Conservation (phyloP, 2,797 vertebrate species). For the Channallabes apus region DNA sequence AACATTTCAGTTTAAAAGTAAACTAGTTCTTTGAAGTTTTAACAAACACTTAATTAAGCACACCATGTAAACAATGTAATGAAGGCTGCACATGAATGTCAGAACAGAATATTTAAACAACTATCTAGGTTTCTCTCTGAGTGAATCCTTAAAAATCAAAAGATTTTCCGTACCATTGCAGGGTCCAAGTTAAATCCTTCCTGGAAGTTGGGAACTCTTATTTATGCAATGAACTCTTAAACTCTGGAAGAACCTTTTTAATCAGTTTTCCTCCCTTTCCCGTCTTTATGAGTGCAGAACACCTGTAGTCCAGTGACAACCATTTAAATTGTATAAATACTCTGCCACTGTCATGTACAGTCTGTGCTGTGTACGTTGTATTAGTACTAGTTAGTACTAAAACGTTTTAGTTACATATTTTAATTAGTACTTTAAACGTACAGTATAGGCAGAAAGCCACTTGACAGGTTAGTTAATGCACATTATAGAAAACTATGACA, state of each 20-base stretch:
- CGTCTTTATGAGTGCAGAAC: not conserved
- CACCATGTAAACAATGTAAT: not conserved
- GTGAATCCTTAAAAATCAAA: not conserved
- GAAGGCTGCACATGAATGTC: not conserved
- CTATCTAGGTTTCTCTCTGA: not conserved
- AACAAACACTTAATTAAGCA: not conserved
- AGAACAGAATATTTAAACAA: not conserved
- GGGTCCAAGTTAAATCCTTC: not conserved
- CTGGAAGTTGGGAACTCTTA: constrained; percentile 9
- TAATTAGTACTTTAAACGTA: not conserved
- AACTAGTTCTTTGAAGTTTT: not conserved
- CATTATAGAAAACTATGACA: not conserved
- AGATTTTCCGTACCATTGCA: not conserved
- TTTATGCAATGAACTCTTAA: not conserved
- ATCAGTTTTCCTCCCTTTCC: too few species aligned
- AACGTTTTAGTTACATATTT: too few species aligned
- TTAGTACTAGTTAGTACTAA: not conserved
- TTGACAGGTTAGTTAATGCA: not conserved
- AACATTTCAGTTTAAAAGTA: constrained; percentile 1
- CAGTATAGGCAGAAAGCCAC: not conserved
- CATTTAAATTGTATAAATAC: not conserved
- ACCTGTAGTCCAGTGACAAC: not conserved
- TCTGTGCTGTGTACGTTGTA: not conserved
- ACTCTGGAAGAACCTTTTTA: not conserved
- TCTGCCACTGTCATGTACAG: not conserved